Conservation (phyloP, 2,888 invertebrate species). For the Caenorhabditis uteleia region DNA sequence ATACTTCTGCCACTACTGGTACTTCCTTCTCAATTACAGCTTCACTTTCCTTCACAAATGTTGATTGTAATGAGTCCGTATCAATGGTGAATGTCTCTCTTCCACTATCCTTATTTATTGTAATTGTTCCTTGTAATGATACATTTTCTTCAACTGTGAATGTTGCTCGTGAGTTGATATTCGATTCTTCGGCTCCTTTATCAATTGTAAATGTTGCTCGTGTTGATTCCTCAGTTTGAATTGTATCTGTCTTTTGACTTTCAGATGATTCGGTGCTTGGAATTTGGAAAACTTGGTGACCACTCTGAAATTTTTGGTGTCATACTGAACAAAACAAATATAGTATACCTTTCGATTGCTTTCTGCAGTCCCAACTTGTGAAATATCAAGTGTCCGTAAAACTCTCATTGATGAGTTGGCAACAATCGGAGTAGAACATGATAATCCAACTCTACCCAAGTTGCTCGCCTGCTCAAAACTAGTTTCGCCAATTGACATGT, state of each 20-base stretch:
- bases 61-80: no score
- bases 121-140: slow-evolving; percentile 1
- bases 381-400: not conserved
- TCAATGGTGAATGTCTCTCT: not conserved
- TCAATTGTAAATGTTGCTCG: slow-evolving; percentile 2
- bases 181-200: not conserved
- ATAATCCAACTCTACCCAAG: no score
- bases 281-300: slow-evolving; percentile 1
- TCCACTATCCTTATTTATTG: not conserved
- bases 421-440: not conserved
- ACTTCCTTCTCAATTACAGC: not conserved
- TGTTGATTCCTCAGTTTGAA: not conserved
- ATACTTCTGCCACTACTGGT: not conserved
- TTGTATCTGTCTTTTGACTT: not conserved
- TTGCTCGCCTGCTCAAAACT: no score
- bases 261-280: not conserved
- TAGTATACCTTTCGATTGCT: not conserved
- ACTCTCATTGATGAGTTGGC: not conserved
- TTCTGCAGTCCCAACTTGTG: slow-evolving; percentile 13
- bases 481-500: not conserved
- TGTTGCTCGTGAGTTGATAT: not conserved
- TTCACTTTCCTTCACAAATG: not conserved
- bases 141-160: slow-evolving; percentile 2
- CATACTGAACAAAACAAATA: not conserved
- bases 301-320: slow-evolving; percentile 4